Conservation (phyloP, 2,113 vertebrate species). For the Rhynchopsitta pachyrhyncha region DNA sequence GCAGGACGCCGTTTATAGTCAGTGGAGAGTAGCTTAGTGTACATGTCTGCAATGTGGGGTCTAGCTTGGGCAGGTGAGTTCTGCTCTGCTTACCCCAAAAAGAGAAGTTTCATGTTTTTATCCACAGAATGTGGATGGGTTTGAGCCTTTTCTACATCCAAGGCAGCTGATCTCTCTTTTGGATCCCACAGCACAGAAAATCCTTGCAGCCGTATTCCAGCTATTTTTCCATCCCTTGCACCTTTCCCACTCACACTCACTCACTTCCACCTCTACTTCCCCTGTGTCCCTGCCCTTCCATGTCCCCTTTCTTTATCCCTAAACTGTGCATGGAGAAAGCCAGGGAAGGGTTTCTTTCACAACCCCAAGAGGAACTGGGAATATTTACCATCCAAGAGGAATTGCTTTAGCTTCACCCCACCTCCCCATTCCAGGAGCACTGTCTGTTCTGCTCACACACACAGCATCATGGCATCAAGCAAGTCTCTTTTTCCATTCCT, state of each 20-base stretch:
- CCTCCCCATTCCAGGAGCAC: background rate
- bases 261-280: background rate
- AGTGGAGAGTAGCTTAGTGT: background rate
- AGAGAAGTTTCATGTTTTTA: background rate
- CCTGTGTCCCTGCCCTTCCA: background rate
- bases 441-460: accelerated
- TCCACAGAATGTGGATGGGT: background rate
- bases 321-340: background rate
- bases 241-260: background rate
- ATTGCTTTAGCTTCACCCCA: background rate
- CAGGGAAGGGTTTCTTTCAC: background rate
- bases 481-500: background rate
- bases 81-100: background rate
- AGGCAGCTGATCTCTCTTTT: background rate
- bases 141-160: background rate
- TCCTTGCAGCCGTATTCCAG: background rate
- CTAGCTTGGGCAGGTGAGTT: background rate
- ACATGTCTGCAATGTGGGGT: background rate
- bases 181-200: background rate
- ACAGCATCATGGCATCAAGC: accelerated
- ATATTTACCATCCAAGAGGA: background rate
- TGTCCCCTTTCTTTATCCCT: background rate
- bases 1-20: background rate
- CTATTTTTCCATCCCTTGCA: background rate
- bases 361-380: background rate